Evolutionary conservation across 2,888 invertebrate species (phyloP), one percentile per base, ranked within the genome.

Genomic region (Lydus trimaculatus): DNA sequence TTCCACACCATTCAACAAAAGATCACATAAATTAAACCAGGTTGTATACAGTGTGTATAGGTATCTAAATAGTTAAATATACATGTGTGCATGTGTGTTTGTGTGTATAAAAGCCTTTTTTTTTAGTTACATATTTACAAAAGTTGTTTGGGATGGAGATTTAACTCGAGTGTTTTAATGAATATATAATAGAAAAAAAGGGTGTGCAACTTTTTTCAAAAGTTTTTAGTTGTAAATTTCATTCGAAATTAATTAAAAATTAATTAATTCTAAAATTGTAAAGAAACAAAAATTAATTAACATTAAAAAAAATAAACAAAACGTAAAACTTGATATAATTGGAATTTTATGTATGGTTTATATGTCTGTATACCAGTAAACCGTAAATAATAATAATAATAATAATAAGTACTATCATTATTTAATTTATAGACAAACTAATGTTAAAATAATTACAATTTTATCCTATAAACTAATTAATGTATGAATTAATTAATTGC

Each of bases 1-100:
- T 48, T 48, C 20, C 48, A 48, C 48, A 9, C 48, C 48, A 48
- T 48, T 48, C 48, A 48, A 48, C 48, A 48, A 48, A 48, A 48
- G 48, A 48, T 20, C 48, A 48, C 17, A 48, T 48, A 48, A 48
- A 48, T 48, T 48, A 48, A 48, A 48, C 20, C n/a, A 48, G 4
- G 8, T 20, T 20, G 48, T 48, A 48, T 48, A 20, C 11, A n/a
- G 1, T 48, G 17, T n/a, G 8, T 17, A 8, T 17, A 43, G 5
- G 17, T 17, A 43, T 43, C n/a, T 8, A 43, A 5, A n/a, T 43
- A 43, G 5, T 1, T 43, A 8, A 17, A 17, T 43, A 17, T 43
- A 7, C 8, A 7, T 43, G 17, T 43, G 11, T 43, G 43, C 28
- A 4, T 28, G 28, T 28, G 28, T 28, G 28, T 28, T 28, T 2